phyloP scores from a whole-genome alignment of 2,113 vertebrate genomes.

The Psilopogon haemacephalus region DNA sequence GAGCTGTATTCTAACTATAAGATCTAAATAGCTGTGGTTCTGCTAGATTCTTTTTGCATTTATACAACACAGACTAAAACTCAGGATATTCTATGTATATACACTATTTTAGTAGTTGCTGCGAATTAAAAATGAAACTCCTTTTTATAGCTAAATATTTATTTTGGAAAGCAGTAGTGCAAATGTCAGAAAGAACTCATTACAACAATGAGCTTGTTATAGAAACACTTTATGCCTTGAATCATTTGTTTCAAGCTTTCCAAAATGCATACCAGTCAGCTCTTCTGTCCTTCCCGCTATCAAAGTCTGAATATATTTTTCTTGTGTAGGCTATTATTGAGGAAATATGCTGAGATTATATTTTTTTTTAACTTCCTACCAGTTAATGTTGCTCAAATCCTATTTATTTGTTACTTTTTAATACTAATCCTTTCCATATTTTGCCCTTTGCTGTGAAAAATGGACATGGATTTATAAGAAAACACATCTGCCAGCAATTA shows the following conservation, averaged over 20 bases:
- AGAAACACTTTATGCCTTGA: background rate
- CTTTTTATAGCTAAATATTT: conserved; percentile 44
- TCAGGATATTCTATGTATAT: background rate
- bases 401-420: background rate
- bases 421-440: background rate
- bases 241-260: background rate
- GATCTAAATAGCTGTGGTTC: background rate
- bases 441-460: background rate
- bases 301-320: background rate
- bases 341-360: background rate
- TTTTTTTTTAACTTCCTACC: background rate
- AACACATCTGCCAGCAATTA: background rate
- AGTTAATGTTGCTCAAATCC: background rate
- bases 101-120: background rate
- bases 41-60: background rate
- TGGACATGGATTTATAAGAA: background rate
- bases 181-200: conserved; percentile 16
- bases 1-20: background rate
- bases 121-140: conserved; percentile 9
- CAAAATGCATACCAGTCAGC: background rate
- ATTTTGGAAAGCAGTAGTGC: background rate
- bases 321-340: background rate
- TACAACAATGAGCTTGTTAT: conserved; percentile 13
- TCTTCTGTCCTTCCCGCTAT: background rate
- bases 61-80: background rate